These are phyloP conservation scores for Agelaius tricolor DNA, from an alignment of 2,113 vertebrate species.

Conservation along the genomic window DNA sequence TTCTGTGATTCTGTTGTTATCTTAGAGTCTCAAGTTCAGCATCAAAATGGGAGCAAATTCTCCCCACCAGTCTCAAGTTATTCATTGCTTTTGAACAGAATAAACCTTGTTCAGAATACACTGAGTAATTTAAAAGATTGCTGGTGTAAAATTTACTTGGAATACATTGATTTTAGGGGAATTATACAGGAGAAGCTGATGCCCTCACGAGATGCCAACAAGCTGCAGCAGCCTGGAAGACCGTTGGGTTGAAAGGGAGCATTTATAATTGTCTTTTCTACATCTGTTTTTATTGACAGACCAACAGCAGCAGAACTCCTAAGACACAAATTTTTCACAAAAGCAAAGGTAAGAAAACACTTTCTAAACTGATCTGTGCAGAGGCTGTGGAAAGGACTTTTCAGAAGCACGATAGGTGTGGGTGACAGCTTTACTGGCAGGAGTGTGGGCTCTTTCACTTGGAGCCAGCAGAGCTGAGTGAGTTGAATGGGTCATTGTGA, in stretches of 20 bases:
- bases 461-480: not conserved
- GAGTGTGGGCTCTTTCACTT: not conserved
- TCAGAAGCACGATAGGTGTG: not conserved
- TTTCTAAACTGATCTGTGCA: not conserved
- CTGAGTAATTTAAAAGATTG: not conserved
- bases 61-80: not conserved
- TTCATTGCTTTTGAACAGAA: not conserved
- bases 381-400: not conserved
- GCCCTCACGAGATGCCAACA: not conserved
- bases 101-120: not conserved
- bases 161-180: not conserved
- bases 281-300: constrained; percentile 75
- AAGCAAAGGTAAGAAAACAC: constrained; percentile 87
- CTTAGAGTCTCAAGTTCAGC: not conserved
- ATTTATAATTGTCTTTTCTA: constrained; percentile 25
- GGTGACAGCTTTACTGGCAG: not conserved
- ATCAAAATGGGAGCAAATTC: not conserved
- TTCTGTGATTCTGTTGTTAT: not conserved
- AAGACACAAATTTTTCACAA: constrained; percentile 97
- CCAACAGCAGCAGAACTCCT: constrained; percentile 93
- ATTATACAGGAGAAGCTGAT: not conserved
- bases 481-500: constrained; percentile 23
- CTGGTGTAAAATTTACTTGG: not conserved
- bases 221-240: not conserved
- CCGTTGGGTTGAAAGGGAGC: constrained; percentile 10